Evolutionary conservation across 2,797 vertebrate species (phyloP).

Genomic region (Cirrhinus mrigala): DNA sequence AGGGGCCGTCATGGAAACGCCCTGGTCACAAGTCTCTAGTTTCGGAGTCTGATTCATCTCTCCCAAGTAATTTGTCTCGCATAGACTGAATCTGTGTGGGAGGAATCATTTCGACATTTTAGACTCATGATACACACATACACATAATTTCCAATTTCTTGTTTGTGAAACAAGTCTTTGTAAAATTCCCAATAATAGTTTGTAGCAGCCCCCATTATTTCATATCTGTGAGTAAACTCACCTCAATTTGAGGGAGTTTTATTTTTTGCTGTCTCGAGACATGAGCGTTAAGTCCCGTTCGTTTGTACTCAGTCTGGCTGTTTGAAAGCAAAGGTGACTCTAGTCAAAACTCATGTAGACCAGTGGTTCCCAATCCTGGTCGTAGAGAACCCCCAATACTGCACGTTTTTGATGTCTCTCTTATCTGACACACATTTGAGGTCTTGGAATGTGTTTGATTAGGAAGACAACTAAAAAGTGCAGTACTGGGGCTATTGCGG

Average conservation of each 20-base stretch:
- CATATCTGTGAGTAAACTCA: slow-evolving; percentile 10
- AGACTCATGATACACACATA: slow-evolving; percentile 1
- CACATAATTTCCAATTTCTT: slow-evolving; percentile 2
- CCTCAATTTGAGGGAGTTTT: neutral
- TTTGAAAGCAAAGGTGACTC: neutral
- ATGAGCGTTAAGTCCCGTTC: neutral
- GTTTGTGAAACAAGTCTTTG: neutral
- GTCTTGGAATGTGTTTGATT: neutral
- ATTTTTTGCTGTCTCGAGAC: neutral
- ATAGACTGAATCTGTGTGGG: slow-evolving; percentile 15
- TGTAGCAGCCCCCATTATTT: neutral
- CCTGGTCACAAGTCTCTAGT: slow-evolving; percentile 33
- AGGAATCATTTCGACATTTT: neutral
- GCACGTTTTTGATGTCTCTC: neutral
- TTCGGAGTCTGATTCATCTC: slow-evolving; percentile 27
- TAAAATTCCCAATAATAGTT: neutral
- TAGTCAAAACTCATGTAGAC: neutral
- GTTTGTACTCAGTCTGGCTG: neutral
- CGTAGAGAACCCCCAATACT: neutral
- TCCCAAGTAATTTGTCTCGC: slow-evolving; percentile 14
- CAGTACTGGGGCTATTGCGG: neutral
- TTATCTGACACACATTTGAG: neutral
- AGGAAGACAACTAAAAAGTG: neutral
- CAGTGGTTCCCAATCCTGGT: neutral
- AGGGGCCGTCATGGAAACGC: slow-evolving; percentile 38